These are phyloP conservation scores for Drosophila mauritiana DNA, from an alignment of 1,140 invertebrate genomes.

Conservation along the genomic window DNA sequence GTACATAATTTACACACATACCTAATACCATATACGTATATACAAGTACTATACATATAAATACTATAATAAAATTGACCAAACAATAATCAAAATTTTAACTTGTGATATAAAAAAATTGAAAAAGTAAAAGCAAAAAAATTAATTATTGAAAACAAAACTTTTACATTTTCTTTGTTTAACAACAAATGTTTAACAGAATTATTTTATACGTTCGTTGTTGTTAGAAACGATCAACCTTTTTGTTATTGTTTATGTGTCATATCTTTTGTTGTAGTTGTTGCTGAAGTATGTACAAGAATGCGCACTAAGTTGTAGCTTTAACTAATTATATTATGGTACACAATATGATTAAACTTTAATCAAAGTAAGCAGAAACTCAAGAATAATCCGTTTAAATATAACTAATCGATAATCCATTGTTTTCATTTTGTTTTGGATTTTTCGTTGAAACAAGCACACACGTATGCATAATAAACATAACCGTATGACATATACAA, in stretches of 20 bases:
- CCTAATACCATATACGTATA: constrained; percentile 32
- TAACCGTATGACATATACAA: constrained; percentile 45
- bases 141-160: constrained; percentile 14
- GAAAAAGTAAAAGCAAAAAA: constrained; percentile 45
- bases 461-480: constrained; percentile 51
- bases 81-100: constrained; percentile 84
- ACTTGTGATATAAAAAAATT: constrained; percentile 82
- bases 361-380: constrained; percentile 14
- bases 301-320: constrained; percentile 79
- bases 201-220: constrained; percentile 39
- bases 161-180: constrained; percentile 56
- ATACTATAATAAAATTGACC: constrained; percentile 72
- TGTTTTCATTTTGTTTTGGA: constrained; percentile 62
- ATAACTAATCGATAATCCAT: constrained; percentile 42
- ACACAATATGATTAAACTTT: constrained; percentile 18
- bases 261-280: constrained; percentile 69
- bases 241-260: constrained; percentile 69
- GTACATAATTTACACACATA: constrained; percentile 64
- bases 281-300: constrained; percentile 64
- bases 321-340: constrained; percentile 66
- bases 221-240: constrained; percentile 32
- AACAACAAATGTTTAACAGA: constrained; percentile 17
- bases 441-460: constrained; percentile 52
- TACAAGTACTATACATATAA: constrained; percentile 46
- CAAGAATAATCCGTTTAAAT: constrained; percentile 11